phyloP scores from a whole-genome alignment of 1,140 invertebrate genomes.

The Drosophila micromelanica region DNA sequence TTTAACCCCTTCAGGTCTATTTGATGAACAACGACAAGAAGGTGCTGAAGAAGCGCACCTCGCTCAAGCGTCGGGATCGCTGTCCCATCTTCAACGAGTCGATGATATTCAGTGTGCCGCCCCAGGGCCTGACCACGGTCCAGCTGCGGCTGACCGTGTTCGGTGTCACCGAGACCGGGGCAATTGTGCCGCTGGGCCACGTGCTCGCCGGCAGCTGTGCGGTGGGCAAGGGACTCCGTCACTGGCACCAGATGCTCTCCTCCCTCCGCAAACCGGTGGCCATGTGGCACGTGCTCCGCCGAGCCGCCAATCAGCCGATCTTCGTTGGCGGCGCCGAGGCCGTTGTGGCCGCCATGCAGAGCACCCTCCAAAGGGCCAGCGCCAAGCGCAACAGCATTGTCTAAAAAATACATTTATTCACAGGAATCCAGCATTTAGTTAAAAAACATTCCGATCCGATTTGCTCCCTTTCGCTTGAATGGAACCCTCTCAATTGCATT shows the following conservation, averaged over 20 bases:
- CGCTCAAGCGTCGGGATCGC: constrained; percentile 88
- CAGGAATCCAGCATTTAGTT: no score
- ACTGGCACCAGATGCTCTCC: constrained; percentile 94
- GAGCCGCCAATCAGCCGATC: constrained; percentile 74
- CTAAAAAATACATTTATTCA: constrained; percentile 12
- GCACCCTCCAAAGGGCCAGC: constrained; percentile 59
- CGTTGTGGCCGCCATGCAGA: constrained; percentile 79
- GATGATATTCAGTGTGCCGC: constrained; percentile 91
- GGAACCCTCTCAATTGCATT: constrained; percentile 59
- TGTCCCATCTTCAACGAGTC: constrained; percentile 92
- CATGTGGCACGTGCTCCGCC: constrained; percentile 93
- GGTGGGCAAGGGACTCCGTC: constrained; percentile 89
- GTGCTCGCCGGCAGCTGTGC: constrained; percentile 89
- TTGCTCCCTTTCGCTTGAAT: neutral
- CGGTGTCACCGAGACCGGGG: constrained; percentile 86
- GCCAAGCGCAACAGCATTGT: constrained; percentile 81
- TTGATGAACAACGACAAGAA: constrained; percentile 91
- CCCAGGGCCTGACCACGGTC: constrained; percentile 87
- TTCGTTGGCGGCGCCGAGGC: constrained; percentile 78
- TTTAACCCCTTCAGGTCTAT: constrained; percentile 88
- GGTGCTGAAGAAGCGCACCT: constrained; percentile 91
- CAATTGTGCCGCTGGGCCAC: constrained; percentile 88
- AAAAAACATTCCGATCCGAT: neutral
- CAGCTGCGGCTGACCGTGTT: constrained; percentile 90
- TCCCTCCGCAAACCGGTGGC: constrained; percentile 92